phyloP scores from a whole-genome alignment of 2,797 vertebrate genomes.

The Nannoperca obscura region DNA sequence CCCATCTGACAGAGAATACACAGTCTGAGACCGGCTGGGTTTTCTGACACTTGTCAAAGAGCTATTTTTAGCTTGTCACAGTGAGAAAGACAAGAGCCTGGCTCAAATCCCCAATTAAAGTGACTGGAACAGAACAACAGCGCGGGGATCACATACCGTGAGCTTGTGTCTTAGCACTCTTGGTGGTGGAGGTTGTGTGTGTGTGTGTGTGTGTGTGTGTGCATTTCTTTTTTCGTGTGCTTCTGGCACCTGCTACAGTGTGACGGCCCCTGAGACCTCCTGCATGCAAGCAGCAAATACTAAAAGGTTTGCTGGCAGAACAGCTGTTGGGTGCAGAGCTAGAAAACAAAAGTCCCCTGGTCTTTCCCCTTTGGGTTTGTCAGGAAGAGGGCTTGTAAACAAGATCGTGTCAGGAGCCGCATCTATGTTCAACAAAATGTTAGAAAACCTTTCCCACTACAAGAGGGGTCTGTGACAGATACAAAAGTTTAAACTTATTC shows the following conservation, averaged over 20 bases:
- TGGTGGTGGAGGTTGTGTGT: conserved; percentile 15
- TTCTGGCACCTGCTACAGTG: conserved; percentile 74
- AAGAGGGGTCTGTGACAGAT: not conserved
- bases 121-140: conserved; percentile 77
- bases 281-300: conserved; percentile 67
- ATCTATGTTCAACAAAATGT: conserved; percentile 19
- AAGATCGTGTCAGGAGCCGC: conserved; percentile 8
- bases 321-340: conserved; percentile 69
- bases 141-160: conserved; percentile 47
- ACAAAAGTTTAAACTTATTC: not conserved
- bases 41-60: conserved; percentile 72
- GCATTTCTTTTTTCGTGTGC: conserved; percentile 36
- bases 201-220: not conserved
- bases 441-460: not conserved
- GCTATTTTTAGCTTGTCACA: conserved; percentile 79
- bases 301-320: conserved; percentile 72
- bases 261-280: conserved; percentile 64
- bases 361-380: conserved; percentile 38
- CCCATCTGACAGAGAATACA: conserved; percentile 61
- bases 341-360: conserved; percentile 51
- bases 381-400: conserved; percentile 42
- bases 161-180: conserved; percentile 42
- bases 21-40: conserved; percentile 56
- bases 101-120: conserved; percentile 85
- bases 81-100: conserved; percentile 73